Conservation (phyloP, 2,113 vertebrate genomes). For the Oreotragus oreotragus region DNA sequence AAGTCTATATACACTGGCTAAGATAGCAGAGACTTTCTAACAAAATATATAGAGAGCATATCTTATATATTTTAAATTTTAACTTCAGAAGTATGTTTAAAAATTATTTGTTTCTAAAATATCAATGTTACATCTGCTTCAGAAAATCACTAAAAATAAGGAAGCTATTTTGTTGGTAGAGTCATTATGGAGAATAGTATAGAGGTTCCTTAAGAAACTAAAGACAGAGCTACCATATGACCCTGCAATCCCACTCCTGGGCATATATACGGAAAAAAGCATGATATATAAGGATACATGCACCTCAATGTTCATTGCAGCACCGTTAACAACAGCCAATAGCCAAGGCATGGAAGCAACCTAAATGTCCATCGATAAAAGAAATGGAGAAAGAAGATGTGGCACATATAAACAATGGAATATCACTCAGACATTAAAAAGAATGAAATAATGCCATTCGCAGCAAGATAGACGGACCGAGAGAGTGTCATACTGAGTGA, state of each 20-base stretch:
- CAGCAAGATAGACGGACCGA: not conserved
- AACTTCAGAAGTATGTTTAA: slow-evolving; percentile 19
- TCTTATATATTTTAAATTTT: not conserved
- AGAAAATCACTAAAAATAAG: slow-evolving; percentile 21
- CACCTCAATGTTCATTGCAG: not conserved
- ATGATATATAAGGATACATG: not conserved
- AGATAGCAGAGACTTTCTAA: not conserved
- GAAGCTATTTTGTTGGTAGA: not conserved
- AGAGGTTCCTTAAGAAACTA: not conserved
- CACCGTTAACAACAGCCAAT: not conserved
- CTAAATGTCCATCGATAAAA: not conserved
- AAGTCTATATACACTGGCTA: not conserved
- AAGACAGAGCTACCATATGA: not conserved
- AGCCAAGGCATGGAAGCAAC: not conserved
- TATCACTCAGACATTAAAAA: not conserved
- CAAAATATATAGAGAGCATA: not conserved
- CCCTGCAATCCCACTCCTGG: not conserved
- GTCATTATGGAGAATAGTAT: not conserved
- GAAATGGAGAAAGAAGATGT: not conserved
- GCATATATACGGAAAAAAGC: not conserved
- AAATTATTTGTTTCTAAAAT: slow-evolving; percentile 12
- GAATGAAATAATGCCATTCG: not conserved
- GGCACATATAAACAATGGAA: not conserved
- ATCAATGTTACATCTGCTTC: not conserved
- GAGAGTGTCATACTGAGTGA: not conserved